These are phyloP conservation scores for Bos javanicus DNA, from an alignment of 2,113 vertebrate genomes.

Conservation along the genomic window DNA sequence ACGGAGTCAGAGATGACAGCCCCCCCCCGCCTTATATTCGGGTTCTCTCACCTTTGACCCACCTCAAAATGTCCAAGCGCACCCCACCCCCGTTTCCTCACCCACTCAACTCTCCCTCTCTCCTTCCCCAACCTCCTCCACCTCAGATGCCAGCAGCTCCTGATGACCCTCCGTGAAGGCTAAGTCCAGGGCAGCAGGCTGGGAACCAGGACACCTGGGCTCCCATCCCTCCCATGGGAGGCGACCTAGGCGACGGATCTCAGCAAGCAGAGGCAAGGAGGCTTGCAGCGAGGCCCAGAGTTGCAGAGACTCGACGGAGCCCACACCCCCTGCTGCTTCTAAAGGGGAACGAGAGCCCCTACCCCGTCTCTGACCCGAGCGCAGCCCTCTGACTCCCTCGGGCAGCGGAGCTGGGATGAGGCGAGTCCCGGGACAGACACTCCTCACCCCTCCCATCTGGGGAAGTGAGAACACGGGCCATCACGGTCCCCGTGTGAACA, in stretches of 20 bases:
- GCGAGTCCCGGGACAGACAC: background rate
- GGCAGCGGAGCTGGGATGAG: background rate
- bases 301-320: accelerated
- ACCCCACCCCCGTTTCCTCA: background rate
- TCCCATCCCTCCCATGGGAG: background rate
- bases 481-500: background rate
- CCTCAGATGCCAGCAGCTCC: background rate
- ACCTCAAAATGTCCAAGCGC: background rate
- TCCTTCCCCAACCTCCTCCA: background rate
- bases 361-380: background rate
- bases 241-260: background rate
- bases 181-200: background rate
- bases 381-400: background rate
- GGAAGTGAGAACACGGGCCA: background rate
- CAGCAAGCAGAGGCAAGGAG: background rate
- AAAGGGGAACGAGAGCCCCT: background rate
- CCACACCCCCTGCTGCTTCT: background rate
- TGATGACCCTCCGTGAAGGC: background rate
- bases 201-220: accelerated
- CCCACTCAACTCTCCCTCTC: background rate
- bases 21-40: background rate
- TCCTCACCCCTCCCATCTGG: background rate
- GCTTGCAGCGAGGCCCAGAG: background rate
- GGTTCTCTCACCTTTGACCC: background rate
- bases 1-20: background rate